phyloP scores from a whole-genome alignment of 2,113 vertebrate species.

The Pseudorectes ferrugineus region DNA sequence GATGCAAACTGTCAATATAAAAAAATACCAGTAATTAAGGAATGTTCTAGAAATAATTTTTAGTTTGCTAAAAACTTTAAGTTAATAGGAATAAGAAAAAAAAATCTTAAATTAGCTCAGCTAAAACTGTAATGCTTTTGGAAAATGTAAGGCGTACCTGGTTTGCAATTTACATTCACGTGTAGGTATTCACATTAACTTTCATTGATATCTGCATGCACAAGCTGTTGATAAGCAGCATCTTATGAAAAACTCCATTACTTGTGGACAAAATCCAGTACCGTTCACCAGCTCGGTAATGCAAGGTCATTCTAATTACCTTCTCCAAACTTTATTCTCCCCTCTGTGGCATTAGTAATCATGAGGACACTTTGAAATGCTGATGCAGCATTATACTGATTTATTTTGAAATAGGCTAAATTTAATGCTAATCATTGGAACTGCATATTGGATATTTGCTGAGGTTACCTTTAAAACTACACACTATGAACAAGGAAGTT shows the following conservation, averaged over 20 bases:
- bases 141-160: background rate
- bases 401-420: background rate
- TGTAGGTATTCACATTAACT: background rate
- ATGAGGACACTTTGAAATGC: background rate
- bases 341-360: background rate
- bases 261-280: background rate
- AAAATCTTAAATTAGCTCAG: background rate
- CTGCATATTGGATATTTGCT: background rate
- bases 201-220: background rate
- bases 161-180: background rate
- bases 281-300: background rate
- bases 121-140: background rate
- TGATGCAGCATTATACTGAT: background rate
- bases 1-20: background rate
- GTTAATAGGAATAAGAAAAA: background rate
- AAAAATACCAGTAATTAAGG: background rate
- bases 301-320: conserved; percentile 16
- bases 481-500: background rate
- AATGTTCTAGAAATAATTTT: background rate
- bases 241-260: background rate
- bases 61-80: background rate
- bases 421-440: background rate
- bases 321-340: background rate
- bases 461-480: background rate
- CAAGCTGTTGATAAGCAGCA: background rate